Evolutionary conservation across 2,888 invertebrate genomes (phyloP).

Genomic region (Hesperia comma): DNA sequence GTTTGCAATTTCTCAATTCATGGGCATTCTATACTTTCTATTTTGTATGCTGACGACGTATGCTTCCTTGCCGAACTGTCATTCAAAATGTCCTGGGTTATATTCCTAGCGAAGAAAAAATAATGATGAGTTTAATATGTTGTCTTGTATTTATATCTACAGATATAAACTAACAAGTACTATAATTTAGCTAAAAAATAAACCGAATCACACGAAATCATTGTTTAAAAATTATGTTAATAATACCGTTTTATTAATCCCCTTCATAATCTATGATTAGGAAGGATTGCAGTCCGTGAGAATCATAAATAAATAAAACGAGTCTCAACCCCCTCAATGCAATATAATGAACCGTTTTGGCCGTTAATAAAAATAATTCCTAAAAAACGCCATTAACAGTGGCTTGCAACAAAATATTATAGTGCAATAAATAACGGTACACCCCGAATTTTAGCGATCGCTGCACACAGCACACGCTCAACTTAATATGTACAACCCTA

Average conservation of each 20-base stretch:
- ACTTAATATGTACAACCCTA: slow-evolving; percentile 76
- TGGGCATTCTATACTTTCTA: too few species aligned
- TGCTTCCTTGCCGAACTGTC: too few species aligned
- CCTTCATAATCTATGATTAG: slow-evolving; percentile 48
- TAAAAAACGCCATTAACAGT: slow-evolving; percentile 76
- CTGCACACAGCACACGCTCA: slow-evolving; percentile 70
- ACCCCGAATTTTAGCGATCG: slow-evolving; percentile 77
- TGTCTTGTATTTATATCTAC: too few species aligned
- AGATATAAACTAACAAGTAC: too few species aligned
- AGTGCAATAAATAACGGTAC: slow-evolving; percentile 81
- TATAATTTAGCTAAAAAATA: too few species aligned
- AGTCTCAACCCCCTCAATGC: slow-evolving; percentile 75
- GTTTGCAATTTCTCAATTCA: too few species aligned
- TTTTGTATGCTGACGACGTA: too few species aligned
- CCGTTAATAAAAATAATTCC: slow-evolving; percentile 77
- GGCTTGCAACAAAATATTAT: slow-evolving; percentile 80
- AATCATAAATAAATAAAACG: slow-evolving; percentile 77
- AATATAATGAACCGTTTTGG: slow-evolving; percentile 75
- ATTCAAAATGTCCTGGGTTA: neutral
- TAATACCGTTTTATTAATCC: slow-evolving; percentile 32
- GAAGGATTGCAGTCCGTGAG: slow-evolving; percentile 62
- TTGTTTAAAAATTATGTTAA: neutral
- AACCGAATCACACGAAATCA: too few species aligned
- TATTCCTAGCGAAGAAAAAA: too few species aligned
- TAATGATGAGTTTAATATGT: neutral